Base-by-base conservation (phyloP, 53 echinoderm and acorn worm genomes). In the Paracentrotus lividus region DNA sequence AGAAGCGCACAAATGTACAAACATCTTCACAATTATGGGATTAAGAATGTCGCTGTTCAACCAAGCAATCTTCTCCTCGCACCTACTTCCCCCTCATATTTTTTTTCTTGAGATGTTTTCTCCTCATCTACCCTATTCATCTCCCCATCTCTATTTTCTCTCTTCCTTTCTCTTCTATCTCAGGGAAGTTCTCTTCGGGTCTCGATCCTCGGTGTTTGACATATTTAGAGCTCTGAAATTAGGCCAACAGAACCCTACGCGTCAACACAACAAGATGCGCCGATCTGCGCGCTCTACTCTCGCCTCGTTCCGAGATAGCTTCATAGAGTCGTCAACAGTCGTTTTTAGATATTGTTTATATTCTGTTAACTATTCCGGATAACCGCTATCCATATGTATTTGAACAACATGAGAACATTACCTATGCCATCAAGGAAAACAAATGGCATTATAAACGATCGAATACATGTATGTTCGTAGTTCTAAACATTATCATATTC, bases 1-100 rank as follows among this genome's bases (percentile, higher is more conserved):
- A 53, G 75, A 72, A 40, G 72, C 91, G 36, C 91, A 49, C 91
- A 90, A 90, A 90, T 90, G 91, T 90, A 90, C 91, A 90, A 90
- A 90, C 91, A 90, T 68, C 68, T 90, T 57, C 75, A 90, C 91
- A 90, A 90, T 90, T 90, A 90, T 90, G 75, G 91, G 91, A 90
- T 90, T 90, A 90, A 90, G 91, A 44, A 90, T 72, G 91, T 90
- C 91, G 72, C 61, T 89, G 89, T 23, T 89, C 89, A 21, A 36
- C 36, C 89, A 89, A 89, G 89, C 89, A 89, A 60, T 89, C 56
- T 58, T 89, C 89, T 36, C 64, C 59, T 89, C 89, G 64, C 89
- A 89, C 89, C 89, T 89, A 61, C 64, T 89, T 89, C 42, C 89
- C 89, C 64, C 89, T 24, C 64, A 26, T 33, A 36, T 57, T 54